Conservation (phyloP, 2,113 vertebrate genomes). For the Parus major region DNA sequence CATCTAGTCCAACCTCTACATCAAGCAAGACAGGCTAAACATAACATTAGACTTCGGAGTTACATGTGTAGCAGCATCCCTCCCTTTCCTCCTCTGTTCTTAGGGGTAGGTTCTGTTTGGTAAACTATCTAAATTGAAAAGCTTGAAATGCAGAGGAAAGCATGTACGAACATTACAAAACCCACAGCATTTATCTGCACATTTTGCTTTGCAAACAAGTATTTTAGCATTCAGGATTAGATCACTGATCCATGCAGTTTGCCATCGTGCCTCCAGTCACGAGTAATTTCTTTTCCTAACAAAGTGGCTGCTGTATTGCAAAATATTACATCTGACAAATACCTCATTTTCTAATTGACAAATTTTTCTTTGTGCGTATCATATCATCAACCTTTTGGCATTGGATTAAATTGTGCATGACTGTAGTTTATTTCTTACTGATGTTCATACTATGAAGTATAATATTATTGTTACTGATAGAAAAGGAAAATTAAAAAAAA, state of each 20-base stretch:
- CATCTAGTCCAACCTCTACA: conserved; percentile 47
- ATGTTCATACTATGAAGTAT: neutral
- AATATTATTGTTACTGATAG: neutral
- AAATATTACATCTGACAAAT: conserved; percentile 29
- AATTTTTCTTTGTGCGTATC: neutral
- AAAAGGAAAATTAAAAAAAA: neutral
- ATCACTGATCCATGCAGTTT: neutral
- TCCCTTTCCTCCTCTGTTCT: conserved; percentile 22
- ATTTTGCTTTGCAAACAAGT: conserved; percentile 19
- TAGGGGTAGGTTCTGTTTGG: conserved; percentile 1
- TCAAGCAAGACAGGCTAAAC: conserved; percentile 47
- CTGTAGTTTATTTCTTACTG: neutral
- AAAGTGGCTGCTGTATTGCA: neutral
- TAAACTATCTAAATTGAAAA: conserved; percentile 34
- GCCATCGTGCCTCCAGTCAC: neutral
- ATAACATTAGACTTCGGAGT: conserved; percentile 52
- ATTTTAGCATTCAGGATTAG: neutral
- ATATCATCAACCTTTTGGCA: neutral
- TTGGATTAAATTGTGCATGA: neutral
- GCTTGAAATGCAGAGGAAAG: neutral
- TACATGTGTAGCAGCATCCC: conserved; percentile 44
- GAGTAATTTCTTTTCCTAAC: neutral
- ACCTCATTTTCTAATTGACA: conserved; percentile 29
- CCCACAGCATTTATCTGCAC: neutral
- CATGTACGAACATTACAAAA: neutral